These are phyloP conservation scores for Actinemys pallida DNA, from an alignment of 2,113 vertebrate species.

Conservation along the genomic window DNA sequence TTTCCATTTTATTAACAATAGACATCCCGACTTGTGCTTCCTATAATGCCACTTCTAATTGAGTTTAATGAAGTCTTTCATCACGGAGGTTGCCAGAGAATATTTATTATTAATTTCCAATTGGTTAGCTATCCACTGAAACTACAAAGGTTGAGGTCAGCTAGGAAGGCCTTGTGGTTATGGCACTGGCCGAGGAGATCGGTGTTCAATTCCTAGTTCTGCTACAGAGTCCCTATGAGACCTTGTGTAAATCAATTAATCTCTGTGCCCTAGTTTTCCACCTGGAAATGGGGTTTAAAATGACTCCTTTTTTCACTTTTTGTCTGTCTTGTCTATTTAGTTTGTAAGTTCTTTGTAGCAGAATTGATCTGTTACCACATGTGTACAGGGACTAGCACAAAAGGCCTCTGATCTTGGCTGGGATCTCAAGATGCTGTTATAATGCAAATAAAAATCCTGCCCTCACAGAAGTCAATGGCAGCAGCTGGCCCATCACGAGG, in stretches of 20 bases:
- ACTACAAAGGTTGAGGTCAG: neutral
- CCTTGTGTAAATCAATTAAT: neutral
- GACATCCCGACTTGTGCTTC: neutral
- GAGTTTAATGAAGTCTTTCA: neutral
- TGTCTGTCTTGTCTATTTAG: neutral
- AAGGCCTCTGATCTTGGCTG: neutral
- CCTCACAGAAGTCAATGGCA: neutral
- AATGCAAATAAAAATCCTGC: neutral
- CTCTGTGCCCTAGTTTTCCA: neutral
- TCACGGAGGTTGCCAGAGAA: neutral
- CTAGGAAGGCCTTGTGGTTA: neutral
- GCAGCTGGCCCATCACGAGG: neutral
- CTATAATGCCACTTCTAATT: neutral
- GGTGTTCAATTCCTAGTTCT: neutral
- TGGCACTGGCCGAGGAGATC: too few relatives aligned
- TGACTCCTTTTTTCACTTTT: neutral
- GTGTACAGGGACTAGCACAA: neutral
- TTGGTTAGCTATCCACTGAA: neutral
- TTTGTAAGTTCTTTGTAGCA: neutral
- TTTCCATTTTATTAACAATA: neutral
- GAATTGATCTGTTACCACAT: neutral
- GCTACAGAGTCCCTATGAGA: neutral
- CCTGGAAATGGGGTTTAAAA: neutral
- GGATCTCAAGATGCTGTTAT: neutral
- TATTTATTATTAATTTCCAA: neutral